Conservation (phyloP, 2,888 invertebrate genomes). For the Dastarcus helophoroides region DNA sequence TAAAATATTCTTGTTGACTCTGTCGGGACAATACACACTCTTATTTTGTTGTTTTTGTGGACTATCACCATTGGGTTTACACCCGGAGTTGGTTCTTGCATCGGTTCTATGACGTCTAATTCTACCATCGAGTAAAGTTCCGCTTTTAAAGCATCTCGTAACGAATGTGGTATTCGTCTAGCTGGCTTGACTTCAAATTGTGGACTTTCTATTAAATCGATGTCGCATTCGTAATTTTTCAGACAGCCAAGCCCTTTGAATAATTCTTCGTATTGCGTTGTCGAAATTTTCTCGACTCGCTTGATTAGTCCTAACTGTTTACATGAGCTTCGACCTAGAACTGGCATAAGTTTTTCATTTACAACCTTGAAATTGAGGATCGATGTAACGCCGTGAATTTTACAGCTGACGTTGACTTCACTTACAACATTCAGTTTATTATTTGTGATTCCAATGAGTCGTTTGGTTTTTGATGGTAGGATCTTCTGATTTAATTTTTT, state of each 20-base stretch:
- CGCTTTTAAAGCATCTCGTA: slow-evolving; percentile 12
- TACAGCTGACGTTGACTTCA: slow-evolving; percentile 3
- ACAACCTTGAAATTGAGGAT: too few relatives aligned
- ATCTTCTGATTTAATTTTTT: background rate
- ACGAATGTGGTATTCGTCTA: slow-evolving; percentile 11
- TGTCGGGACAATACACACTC: slow-evolving; percentile 12
- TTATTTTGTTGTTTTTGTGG: slow-evolving; percentile 11
- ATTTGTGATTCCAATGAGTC: slow-evolving; percentile 3
- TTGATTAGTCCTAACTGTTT: slow-evolving; percentile 5
- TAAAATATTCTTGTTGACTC: too few relatives aligned
- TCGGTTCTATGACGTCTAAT: slow-evolving; percentile 11
- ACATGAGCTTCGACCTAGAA: slow-evolving; percentile 3
- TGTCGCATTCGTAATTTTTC: slow-evolving; percentile 10
- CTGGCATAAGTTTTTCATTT: too few relatives aligned
- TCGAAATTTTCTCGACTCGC: slow-evolving; percentile 2
- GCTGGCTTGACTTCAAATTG: slow-evolving; percentile 6
- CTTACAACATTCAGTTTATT: slow-evolving; percentile 4
- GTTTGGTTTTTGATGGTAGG: too few relatives aligned
- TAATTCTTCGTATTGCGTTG: slow-evolving; percentile 3
- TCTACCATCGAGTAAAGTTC: slow-evolving; percentile 13
- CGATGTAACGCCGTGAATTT: too few relatives aligned
- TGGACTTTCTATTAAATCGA: slow-evolving; percentile 10
- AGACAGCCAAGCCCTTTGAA: slow-evolving; percentile 11
- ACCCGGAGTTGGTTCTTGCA: slow-evolving; percentile 13
- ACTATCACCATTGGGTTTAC: slow-evolving; percentile 14